Percentiles rank a stretch among this genome's conserved stretches.
Evolutionary conservation across 1,140 invertebrate species (phyloP).

Genomic region (Coenobita brevimanus): DNA sequence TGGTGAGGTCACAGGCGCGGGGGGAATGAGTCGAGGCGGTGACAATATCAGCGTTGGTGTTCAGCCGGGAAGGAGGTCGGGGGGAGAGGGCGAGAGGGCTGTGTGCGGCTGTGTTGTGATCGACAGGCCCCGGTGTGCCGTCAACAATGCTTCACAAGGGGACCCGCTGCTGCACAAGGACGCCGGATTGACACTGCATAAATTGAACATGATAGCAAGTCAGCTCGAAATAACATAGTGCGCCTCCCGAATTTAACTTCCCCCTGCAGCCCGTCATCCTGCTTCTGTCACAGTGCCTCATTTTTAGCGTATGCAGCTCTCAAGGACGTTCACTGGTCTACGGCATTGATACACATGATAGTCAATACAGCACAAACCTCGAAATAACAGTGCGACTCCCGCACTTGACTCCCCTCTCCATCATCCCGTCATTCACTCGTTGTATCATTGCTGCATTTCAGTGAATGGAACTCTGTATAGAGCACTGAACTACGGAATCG

Average conservation of each 20-base stretch:
- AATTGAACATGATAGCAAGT: slow-evolving; percentile 57
- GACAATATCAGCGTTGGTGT: slow-evolving; percentile 38
- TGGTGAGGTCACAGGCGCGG: background rate
- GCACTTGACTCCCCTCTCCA: too few species aligned
- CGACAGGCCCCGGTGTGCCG: slow-evolving; percentile 27
- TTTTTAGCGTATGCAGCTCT: too few species aligned
- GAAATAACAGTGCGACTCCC: too few species aligned
- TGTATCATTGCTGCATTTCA: too few species aligned
- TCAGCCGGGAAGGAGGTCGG: slow-evolving; percentile 3
- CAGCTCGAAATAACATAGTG: slow-evolving; percentile 50
- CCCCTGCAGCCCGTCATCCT: background rate
- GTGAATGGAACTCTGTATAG: too few species aligned
- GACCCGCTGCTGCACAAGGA: slow-evolving; percentile 32
- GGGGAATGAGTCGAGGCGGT: slow-evolving; percentile 16
- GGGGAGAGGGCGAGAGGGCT: background rate
- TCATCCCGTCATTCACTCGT: too few species aligned
- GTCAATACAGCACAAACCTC: too few species aligned
- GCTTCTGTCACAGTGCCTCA: background rate
- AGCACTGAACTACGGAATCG: too few species aligned
- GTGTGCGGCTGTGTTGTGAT: slow-evolving; percentile 31
- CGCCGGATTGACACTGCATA: slow-evolving; percentile 52
- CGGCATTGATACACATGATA: too few species aligned
- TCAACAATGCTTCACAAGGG: slow-evolving; percentile 40
- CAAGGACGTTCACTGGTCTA: too few species aligned
- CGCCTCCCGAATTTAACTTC: background rate